Evolutionary conservation across 92 coral and sea anemone genomes (phyloP).

Genomic region (Paragorgia papillata): DNA sequence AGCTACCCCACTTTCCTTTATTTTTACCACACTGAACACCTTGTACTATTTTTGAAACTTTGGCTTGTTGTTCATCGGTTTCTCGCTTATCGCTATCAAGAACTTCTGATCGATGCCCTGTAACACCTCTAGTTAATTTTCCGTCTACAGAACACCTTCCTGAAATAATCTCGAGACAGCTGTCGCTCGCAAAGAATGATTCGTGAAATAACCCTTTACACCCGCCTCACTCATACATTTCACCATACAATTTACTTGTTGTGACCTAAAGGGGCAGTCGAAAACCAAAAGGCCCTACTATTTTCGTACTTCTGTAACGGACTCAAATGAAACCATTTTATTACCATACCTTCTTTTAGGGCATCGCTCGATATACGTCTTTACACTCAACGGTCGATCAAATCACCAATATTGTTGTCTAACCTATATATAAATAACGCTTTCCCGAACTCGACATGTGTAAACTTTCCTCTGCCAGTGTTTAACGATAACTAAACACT

Average conservation of each 20-base stretch:
- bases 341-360: not conserved
- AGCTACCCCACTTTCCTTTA: not conserved
- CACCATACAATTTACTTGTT: constrained; percentile 39
- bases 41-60: constrained; percentile 24
- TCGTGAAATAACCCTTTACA: constrained; percentile 39
- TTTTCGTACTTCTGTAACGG: constrained; percentile 20
- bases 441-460: not conserved
- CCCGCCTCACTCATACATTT: constrained; percentile 33
- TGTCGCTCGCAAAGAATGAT: constrained; percentile 43
- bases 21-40: not conserved
- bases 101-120: constrained; percentile 48
- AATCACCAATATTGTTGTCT: not conserved
- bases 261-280: constrained; percentile 25
- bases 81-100: constrained; percentile 37
- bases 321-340: constrained; percentile 8
- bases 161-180: constrained; percentile 38
- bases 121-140: constrained; percentile 9
- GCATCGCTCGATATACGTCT: constrained; percentile 14
- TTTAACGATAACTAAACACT: no score
- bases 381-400: not conserved
- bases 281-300: constrained; percentile 6
- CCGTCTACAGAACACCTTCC: not conserved
- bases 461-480: no score
- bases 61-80: constrained; percentile 19
- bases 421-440: not conserved